Conservation (phyloP, 2,113 vertebrate genomes). For the Oreochromis spilurus region DNA sequence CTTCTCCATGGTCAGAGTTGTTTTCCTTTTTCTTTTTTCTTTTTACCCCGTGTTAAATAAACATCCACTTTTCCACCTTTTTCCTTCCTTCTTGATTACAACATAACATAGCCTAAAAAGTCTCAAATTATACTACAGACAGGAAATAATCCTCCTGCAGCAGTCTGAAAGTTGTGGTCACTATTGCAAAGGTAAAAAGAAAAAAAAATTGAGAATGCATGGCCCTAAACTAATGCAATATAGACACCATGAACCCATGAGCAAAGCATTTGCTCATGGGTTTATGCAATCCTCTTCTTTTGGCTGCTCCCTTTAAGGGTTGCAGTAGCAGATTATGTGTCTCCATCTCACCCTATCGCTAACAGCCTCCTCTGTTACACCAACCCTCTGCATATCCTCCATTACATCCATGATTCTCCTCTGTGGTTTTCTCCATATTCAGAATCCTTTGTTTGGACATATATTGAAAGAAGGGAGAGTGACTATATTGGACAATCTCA, state of each 20-base stretch:
- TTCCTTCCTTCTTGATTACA: not conserved
- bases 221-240: not conserved
- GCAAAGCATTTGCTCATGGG: not conserved
- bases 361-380: not conserved
- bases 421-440: not conserved
- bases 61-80: not conserved
- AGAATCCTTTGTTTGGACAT: not conserved
- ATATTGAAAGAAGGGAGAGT: not conserved
- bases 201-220: accelerated
- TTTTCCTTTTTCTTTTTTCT: not conserved
- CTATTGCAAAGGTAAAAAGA: not conserved
- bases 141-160: not conserved
- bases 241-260: not conserved
- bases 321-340: not conserved
- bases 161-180: not conserved
- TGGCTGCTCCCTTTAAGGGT: not conserved
- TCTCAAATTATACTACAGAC: not conserved
- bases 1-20: not conserved
- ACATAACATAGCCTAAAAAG: not conserved
- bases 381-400: not conserved
- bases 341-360: not conserved
- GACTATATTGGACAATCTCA: not conserved
- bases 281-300: not conserved
- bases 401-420: not conserved
- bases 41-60: not conserved